phyloP scores from a whole-genome alignment of 1,140 invertebrate species.

The Magallana gigas region DNA sequence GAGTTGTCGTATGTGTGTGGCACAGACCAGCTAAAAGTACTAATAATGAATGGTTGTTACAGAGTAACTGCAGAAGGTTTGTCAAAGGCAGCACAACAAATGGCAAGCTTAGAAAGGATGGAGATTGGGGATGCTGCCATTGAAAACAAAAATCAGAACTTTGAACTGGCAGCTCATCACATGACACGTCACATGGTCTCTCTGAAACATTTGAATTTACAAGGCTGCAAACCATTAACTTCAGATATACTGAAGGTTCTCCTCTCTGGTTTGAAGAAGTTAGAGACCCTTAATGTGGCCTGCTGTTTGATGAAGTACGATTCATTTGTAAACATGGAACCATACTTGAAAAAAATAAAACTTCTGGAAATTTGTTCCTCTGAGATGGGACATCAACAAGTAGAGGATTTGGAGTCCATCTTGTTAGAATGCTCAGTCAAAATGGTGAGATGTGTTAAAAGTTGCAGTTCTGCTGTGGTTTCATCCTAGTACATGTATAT shows the following conservation, averaged over 20 bases:
- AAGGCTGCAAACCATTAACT: slow-evolving; percentile 41
- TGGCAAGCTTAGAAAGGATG: slow-evolving; percentile 56
- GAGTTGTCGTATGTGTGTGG: slow-evolving; percentile 58
- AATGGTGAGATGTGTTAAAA: neutral
- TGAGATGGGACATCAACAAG: neutral
- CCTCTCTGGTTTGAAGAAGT: slow-evolving; percentile 39
- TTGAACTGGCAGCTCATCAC: slow-evolving; percentile 61
- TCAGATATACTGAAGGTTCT: slow-evolving; percentile 44
- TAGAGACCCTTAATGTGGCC: slow-evolving; percentile 41
- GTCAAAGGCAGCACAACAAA: slow-evolving; percentile 46
- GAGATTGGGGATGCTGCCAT: slow-evolving; percentile 55
- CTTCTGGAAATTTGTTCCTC: neutral
- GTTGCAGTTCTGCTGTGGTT: too few species aligned
- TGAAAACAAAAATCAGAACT: slow-evolving; percentile 42
- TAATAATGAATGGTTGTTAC: slow-evolving; percentile 63
- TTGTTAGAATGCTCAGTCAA: neutral
- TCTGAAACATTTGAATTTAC: slow-evolving; percentile 55
- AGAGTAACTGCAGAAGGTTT: slow-evolving; percentile 57
- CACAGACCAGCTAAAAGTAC: slow-evolving; percentile 46
- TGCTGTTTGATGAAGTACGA: slow-evolving; percentile 29
- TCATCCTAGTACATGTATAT: neutral
- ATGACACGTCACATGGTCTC: slow-evolving; percentile 54
- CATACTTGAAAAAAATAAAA: neutral
- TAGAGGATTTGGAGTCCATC: slow-evolving; percentile 9
- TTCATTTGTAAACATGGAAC: neutral